Evolutionary conservation across 2,113 vertebrate genomes (phyloP), one percentile per base, ranked within the genome.

Genomic region (Andinoacara biseriatus): DNA sequence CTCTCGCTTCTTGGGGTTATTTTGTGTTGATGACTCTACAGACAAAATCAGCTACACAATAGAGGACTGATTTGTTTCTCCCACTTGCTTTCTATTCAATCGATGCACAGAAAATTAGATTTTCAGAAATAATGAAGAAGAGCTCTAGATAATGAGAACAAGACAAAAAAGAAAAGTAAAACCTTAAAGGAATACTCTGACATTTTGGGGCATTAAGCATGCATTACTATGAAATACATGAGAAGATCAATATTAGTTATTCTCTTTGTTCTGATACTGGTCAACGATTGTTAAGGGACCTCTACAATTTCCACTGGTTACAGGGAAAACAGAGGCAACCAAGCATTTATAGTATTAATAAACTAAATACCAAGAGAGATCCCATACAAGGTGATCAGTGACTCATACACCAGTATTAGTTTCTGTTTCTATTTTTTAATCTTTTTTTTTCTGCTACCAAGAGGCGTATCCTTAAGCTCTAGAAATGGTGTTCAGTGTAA

Each of bases 51-150:
- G 26, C 31, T 14, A 57, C 76, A 89, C 74, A 85, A 90, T 83
- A 15, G 43, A 79, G 17, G 26, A 49, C 76, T 85, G 81, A 80
- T 89, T 88, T 80, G 74, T 78, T 81, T 79, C 74, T 35, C 6
- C 56, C 15, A n/a, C 22, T 80, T 78, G 31, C 69, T 81, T 74
- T 74, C 58, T 75, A 26, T 82, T 85, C 33, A 59, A 76, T 83
- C 76, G 76, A 84, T 20, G 60, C 62, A 56, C 60, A n/a, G 40
- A 13, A 5, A 78, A 76, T 76, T 22, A 17, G 46, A 58, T 76
- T 84, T 62, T 84, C 13, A 69, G n/a, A 84, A 74, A 82, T 83
- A 7, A 80, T 78, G 58, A 8, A 13, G 40, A 54, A 20, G 22
- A 58, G 57, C 22, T 61, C 9, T 33, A 24, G 18, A 8, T 60